These are phyloP conservation scores for Pipra filicauda DNA, from an alignment of 2,113 vertebrate genomes.

Conservation along the genomic window DNA sequence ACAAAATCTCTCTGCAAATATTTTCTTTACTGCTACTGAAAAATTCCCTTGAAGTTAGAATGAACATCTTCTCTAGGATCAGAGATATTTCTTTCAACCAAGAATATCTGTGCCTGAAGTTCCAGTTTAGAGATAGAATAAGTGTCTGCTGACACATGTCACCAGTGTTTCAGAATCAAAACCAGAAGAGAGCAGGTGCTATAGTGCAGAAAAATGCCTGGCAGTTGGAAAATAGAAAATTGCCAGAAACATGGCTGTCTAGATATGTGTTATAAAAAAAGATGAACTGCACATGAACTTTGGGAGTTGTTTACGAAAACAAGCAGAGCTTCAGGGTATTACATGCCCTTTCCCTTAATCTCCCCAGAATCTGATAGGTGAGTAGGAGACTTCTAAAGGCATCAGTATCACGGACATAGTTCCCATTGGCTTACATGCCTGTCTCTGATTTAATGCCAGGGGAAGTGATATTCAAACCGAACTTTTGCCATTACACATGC, in stretches of 20 bases:
- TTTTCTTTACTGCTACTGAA: neutral
- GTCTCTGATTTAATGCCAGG: conserved; percentile 38
- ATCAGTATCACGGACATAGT: neutral
- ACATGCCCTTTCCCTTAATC: conserved; percentile 49
- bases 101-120: conserved; percentile 49
- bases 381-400: conserved; percentile 32
- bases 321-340: conserved; percentile 38
- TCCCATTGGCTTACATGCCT: conserved; percentile 55
- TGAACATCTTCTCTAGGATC: neutral
- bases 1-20: neutral
- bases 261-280: conserved; percentile 53
- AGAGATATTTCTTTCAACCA: conserved; percentile 49
- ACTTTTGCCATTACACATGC: conserved; percentile 53
- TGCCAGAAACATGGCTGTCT: conserved; percentile 27
- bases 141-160: conserved; percentile 60
- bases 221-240: conserved; percentile 19
- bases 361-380: conserved; percentile 59
- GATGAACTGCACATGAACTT: conserved; percentile 55
- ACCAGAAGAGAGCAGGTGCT: conserved; percentile 50
- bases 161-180: conserved; percentile 24
- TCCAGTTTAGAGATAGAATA: conserved; percentile 25
- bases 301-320: conserved; percentile 44
- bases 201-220: conserved; percentile 28
- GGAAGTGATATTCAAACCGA: conserved; percentile 45
- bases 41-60: neutral